Evolutionary conservation across 2,113 vertebrate species (phyloP), one percentile per base, ranked within the genome.

Genomic region (Gallinago undulata): DNA sequence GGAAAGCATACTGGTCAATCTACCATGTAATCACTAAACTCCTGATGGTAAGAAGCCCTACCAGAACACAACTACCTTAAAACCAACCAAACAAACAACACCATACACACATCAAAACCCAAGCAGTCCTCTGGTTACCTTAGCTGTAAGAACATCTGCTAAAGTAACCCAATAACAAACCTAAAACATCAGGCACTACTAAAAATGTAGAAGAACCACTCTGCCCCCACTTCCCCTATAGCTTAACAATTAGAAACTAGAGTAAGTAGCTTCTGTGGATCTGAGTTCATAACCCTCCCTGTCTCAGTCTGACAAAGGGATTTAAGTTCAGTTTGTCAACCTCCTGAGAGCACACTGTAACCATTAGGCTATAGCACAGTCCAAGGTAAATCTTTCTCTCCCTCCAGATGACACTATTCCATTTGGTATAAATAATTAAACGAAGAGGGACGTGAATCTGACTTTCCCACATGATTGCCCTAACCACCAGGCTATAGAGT

Each of bases 341-440:
- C 89, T 77, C 93, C 56, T 60, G 89, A 89, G 91, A 94, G 33
- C 25, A 60, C 80, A 31, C 62, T 94, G 48, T 69, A 94, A 73
- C 74, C 84, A 82, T 89, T 87, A 94, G 84, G 83, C 48, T 78
- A 74, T 31, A 82, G 66, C 56, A 53, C 37, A 60, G 77, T 64
- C 57, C 41, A 1, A 91, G 35, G 87, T 79, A 96, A 95, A 95
- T 91, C 87, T 87, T 94, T 72, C 62, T n/a, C 67, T 96, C 74
- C 50, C 74, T 89, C 57, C 89, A 93, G 78, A 93, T 96, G 93
- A 93, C 84, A 87, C 73, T 76, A 69, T 93, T 95, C 91, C 89
- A 95, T 96, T 97, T 94, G 41, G 74, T 76, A 96, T 96, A 93
- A 97, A 97, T 97, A 96, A 97, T 97, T 97, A 85, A 97, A 75